Evolutionary conservation across 2,797 vertebrate genomes (phyloP), one percentile per base, ranked within the genome.

Genomic region (Rhinella marina): DNA sequence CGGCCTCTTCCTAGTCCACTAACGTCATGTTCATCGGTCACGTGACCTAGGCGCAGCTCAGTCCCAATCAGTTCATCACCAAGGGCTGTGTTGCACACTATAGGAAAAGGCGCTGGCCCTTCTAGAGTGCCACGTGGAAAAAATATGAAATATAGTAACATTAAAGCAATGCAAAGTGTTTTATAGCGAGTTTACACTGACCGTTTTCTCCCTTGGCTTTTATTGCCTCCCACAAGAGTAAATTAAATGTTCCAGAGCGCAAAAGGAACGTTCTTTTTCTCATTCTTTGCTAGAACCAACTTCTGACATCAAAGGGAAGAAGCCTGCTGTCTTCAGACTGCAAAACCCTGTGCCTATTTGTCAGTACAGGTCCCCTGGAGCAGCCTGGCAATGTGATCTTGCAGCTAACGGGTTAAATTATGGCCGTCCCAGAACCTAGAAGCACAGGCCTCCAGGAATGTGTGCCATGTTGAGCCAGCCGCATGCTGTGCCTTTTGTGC

Each of bases 291-390:
- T 59, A 81, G 77, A 57, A 59, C 61, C 19, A 25, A 80, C 76
- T 85, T 85, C 84, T 27, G n/a, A 80, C 76, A 78, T 85, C 84
- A 78, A 52, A 78, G 73, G 84, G 29, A 29, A n/a, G 21, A 59
- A 64, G 61, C 32, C 25, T 70, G 54, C 48, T 59, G 59, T n/a
- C 73, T 79, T 54, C 75, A 86, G 62, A 66, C 48, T 23, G 21
- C 25, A 59, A 50, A 10, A 78, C 75, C 54, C 68, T 79, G n/a
- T 68, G 76, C 76, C 56, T 57, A 86, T 86, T 79, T 86, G 56
- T 78, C 75, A 68, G 84, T 3, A 50, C 72, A 5, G 41, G 6
- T 23, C 61, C 48, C n/a, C 29, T 25, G n/a, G 54, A 84, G 27
- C 27, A 27, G 62, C 23, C n/a, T 41, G 52, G 56, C 0, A 54